phyloP scores from a whole-genome alignment of 2,888 invertebrate species.

The Cryptocheilus praepositus region DNA sequence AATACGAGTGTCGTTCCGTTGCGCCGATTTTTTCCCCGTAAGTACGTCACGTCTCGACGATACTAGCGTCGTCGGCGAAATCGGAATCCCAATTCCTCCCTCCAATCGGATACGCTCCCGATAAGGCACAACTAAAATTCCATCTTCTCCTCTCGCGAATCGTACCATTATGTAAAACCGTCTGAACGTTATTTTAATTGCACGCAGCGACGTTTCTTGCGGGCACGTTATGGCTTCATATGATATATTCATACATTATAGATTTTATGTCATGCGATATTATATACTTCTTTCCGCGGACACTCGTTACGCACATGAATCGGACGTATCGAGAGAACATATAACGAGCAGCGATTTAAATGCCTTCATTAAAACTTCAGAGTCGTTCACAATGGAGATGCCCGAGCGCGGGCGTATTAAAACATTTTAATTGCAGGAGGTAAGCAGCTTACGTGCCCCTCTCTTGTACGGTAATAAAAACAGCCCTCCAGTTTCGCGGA shows the following conservation, averaged over 20 bases:
- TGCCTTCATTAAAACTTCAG: not conserved
- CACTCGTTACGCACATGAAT: too few relatives aligned
- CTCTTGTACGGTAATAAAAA: slow-evolving; percentile 64
- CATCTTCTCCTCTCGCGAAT: too few relatives aligned
- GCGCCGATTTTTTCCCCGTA: slow-evolving; percentile 58
- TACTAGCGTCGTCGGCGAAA: slow-evolving; percentile 21
- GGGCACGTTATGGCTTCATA: too few relatives aligned
- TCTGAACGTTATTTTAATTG: too few relatives aligned
- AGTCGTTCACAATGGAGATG: slow-evolving; percentile 44
- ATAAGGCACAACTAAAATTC: too few relatives aligned
- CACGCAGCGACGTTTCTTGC: too few relatives aligned
- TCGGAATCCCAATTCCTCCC: too few relatives aligned
- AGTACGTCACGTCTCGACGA: slow-evolving; percentile 65
- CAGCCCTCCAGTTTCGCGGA: slow-evolving; percentile 50
- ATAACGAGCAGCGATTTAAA: slow-evolving; percentile 12
- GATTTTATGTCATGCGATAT: too few relatives aligned
- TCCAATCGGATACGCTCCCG: too few relatives aligned
- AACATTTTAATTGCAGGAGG: slow-evolving; percentile 72
- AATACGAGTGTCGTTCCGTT: slow-evolving; percentile 46
- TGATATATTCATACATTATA: too few relatives aligned
- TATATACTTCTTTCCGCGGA: too few relatives aligned
- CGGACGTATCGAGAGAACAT: not conserved
- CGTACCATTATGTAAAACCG: too few relatives aligned
- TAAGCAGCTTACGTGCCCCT: slow-evolving; percentile 69
- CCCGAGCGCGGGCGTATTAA: slow-evolving; percentile 64